A percentile compares a stretch with the other conserved stretches of the same genome.
These are phyloP conservation scores for Spatulosminthurus flaviceps DNA, from an alignment of 2,888 invertebrate species.

Conservation along the genomic window DNA sequence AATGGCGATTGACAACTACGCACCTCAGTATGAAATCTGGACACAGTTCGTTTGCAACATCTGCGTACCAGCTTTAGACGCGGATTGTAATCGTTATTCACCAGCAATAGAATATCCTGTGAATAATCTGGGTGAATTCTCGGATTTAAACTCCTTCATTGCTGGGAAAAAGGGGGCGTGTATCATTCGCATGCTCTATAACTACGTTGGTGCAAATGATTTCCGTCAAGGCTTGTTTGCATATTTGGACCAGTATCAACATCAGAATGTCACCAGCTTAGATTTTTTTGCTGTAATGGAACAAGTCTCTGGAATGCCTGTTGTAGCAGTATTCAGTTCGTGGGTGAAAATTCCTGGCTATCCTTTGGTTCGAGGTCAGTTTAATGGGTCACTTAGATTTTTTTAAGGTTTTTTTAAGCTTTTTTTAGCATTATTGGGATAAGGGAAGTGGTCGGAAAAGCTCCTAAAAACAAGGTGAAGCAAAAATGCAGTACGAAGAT, in stretches of 20 bases:
- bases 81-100: constrained; percentile 89
- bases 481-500: too few relatives aligned
- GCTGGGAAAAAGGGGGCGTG: constrained; percentile 87
- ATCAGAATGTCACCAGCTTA: constrained; percentile 89
- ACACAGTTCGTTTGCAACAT: constrained; percentile 93
- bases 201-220: constrained; percentile 90
- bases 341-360: constrained; percentile 94
- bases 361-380: constrained; percentile 75
- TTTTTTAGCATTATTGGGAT: too few relatives aligned
- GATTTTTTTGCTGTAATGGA: constrained; percentile 77
- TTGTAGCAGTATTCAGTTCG: constrained; percentile 90
- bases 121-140: constrained; percentile 92
- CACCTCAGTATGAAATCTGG: constrained; percentile 86
- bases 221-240: constrained; percentile 91
- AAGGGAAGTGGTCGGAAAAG: too few relatives aligned
- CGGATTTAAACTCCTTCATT: constrained; percentile 97
- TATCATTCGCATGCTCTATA: constrained; percentile 92
- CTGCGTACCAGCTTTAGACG: constrained; percentile 82
- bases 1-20: constrained; percentile 88
- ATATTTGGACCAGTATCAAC: constrained; percentile 86
- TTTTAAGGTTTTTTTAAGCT: too few relatives aligned
- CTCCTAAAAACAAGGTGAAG: too few relatives aligned
- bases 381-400: too few relatives aligned
- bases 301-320: constrained; percentile 88
- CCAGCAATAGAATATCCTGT: constrained; percentile 96